Evolutionary conservation across 1,140 invertebrate species (phyloP), one percentile per base, ranked within the genome.

Genomic region (Ylistrum balloti): DNA sequence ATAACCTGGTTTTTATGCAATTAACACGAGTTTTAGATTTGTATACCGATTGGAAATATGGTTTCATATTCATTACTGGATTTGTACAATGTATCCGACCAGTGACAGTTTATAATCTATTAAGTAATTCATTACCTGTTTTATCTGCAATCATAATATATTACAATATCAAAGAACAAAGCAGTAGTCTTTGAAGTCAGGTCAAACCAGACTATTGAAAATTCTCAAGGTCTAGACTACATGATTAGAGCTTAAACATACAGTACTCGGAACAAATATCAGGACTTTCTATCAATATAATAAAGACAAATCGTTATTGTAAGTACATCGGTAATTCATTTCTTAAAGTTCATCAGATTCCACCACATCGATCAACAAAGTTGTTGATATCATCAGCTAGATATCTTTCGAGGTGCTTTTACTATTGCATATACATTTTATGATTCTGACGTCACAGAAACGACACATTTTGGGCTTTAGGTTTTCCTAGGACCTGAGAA

Each of bases 51-150:
- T 74, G 56, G n/a, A 28, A 1, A 38, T 22, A 74, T 74, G 56
- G 56, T 74, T 74, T 74, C 56, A 74, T 74, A 28, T 74, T 74
- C 56, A n/a, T n/a, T 74, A 17, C 28, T 74, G 22, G n/a, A 74
- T 74, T 74, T 74, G 56, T 74, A 74, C 56, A 74, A 74, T 74
- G 17, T n/a, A 74, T 28, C n/a, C 28, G 22, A 5, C 28, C 22
- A 28, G 3, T 74, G 56, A 28, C 3, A 45, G 41, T 45, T 38
- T 5, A 38, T 38, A 7, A 38, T 7, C 35, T 38, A 9, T 74
- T 28, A 74, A 17, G 28, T 74, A 74, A 74, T 74, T 0, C 3
- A n/a, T 74, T 28, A 17, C 20, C n/a, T 28, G 56, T 9, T 5
- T 28, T 74, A 74, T 74, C n/a, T 74, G 28, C 22, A 28, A 28